phyloP scores from a whole-genome alignment of 23 tunicate species.

The Styela clava region DNA sequence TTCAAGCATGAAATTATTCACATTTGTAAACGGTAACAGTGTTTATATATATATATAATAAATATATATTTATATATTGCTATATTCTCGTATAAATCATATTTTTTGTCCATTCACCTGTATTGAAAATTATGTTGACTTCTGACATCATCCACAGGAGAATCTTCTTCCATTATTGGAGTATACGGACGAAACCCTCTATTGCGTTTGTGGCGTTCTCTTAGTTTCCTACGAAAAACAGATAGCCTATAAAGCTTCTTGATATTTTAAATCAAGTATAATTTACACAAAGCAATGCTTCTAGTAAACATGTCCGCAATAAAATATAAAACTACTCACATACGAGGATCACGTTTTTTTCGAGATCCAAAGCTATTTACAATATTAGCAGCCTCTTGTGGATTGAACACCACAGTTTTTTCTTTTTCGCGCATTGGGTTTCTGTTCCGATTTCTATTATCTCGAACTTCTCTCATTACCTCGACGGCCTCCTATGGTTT shows the following conservation, averaged over 20 bases:
- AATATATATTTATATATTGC: no score
- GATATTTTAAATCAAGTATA: no score
- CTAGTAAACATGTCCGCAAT: no score
- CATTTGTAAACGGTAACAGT: not conserved
- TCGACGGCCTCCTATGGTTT: conserved; percentile 59
- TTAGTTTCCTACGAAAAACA: not conserved
- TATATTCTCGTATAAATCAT: no score
- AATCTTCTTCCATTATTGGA: conserved; percentile 53
- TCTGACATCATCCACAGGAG: conserved; percentile 7
- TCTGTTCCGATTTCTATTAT: conserved; percentile 9
- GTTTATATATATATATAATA: no score
- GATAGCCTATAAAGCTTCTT: no score
- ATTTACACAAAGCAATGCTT: no score
- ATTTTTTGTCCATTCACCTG: conserved; percentile 2
- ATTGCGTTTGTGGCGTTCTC: not conserved
- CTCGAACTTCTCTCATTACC: conserved; percentile 37
- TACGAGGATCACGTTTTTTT: not conserved
- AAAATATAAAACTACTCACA: no score
- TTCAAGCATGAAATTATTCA: not conserved
- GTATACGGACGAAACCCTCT: conserved; percentile 60
- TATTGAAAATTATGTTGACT: not conserved
- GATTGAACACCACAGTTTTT: conserved; percentile 45
- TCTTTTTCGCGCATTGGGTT: conserved; percentile 29
- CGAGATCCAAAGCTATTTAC: conserved; percentile 35
- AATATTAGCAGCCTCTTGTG: conserved; percentile 71